Evolutionary conservation across 1,140 invertebrate species (phyloP).

Genomic region (Melitaea cinxia): DNA sequence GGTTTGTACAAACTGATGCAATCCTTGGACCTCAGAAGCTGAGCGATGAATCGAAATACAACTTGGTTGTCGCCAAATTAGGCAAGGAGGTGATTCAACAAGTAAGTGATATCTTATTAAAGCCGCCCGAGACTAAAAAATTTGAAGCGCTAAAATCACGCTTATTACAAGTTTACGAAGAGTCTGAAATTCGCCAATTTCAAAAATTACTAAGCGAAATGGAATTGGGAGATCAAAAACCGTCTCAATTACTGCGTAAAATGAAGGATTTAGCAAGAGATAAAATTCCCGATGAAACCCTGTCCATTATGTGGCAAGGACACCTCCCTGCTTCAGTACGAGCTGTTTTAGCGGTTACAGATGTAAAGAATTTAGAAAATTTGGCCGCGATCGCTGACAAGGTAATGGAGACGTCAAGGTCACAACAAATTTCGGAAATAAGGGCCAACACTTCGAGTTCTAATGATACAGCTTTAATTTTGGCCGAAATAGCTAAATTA

Average conservation of each 20-base stretch:
- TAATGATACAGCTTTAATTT: too few relatives aligned
- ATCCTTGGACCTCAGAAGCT: slow-evolving; percentile 31
- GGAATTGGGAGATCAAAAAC: slow-evolving; percentile 35
- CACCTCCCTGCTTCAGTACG: slow-evolving; percentile 12
- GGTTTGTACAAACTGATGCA: slow-evolving; percentile 31
- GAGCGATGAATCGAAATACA: slow-evolving; percentile 28
- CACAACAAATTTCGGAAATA: too few relatives aligned
- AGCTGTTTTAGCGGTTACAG: slow-evolving; percentile 6
- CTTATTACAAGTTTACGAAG: slow-evolving; percentile 2
- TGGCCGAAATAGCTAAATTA: too few relatives aligned
- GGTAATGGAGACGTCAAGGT: too few relatives aligned
- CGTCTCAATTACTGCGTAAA: slow-evolving; percentile 31
- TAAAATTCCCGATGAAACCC: slow-evolving; percentile 37
- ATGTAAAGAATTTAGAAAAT: slow-evolving; percentile 8
- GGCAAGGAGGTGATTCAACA: slow-evolving; percentile 15
- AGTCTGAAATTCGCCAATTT: too few relatives aligned
- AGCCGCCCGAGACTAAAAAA: slow-evolving; percentile 11
- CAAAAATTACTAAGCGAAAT: slow-evolving; percentile 27
- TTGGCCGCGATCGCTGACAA: too few relatives aligned
- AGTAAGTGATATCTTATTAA: slow-evolving; percentile 11
- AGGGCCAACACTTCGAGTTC: too few relatives aligned
- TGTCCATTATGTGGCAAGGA: slow-evolving; percentile 20
- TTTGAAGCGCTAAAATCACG: slow-evolving; percentile 8
- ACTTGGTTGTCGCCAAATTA: slow-evolving; percentile 23
- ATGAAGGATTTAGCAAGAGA: slow-evolving; percentile 33